Conservation (phyloP, 2,888 invertebrate genomes). For the Notodonta ziczac region DNA sequence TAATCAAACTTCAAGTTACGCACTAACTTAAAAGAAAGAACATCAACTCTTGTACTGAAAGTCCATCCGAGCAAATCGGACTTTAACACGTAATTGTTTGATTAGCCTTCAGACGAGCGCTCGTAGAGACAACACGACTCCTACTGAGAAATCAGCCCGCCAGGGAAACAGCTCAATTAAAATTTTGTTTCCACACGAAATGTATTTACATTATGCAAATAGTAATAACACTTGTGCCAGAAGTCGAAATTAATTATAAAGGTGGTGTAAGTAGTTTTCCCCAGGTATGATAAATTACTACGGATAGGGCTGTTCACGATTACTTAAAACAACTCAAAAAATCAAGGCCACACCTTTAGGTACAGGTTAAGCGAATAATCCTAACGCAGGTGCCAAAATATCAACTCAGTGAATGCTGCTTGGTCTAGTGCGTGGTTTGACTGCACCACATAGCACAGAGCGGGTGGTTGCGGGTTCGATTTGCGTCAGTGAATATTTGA, state of each 20-base stretch:
- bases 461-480: too few relatives aligned
- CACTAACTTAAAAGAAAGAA: not conserved
- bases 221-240: conserved; percentile 18
- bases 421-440: too few relatives aligned
- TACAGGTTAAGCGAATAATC: too few relatives aligned
- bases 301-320: too few relatives aligned
- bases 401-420: too few relatives aligned
- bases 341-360: too few relatives aligned
- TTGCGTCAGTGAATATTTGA: too few relatives aligned
- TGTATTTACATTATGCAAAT: conserved; percentile 23
- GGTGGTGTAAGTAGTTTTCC: conserved; percentile 11
- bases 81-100: not conserved
- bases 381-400: too few relatives aligned
- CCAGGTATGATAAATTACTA: not conserved
- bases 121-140: not conserved
- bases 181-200: conserved; percentile 5
- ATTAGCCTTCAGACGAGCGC: not conserved
- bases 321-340: too few relatives aligned
- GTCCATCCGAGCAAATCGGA: not conserved
- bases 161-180: conserved; percentile 15
- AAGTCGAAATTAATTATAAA: conserved; percentile 6
- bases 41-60: not conserved
- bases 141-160: not conserved
- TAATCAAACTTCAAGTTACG: not conserved
- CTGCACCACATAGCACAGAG: too few relatives aligned